Base-by-base conservation (phyloP, 2,797 vertebrate species). In the Syndactyla subalaris region DNA sequence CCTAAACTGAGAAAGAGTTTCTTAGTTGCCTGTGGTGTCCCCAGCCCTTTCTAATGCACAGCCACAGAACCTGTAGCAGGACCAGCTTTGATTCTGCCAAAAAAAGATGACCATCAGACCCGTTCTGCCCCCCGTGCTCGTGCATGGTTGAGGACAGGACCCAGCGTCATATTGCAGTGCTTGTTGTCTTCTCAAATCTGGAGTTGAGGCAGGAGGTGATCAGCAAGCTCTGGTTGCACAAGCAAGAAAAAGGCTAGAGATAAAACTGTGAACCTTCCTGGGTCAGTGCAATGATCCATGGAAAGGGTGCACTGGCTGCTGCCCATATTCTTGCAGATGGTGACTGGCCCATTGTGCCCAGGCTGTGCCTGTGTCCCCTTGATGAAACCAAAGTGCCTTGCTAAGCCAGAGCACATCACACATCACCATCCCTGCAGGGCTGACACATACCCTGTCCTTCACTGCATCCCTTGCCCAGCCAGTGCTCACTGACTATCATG, bases 371-470 rank as follows among this genome's bases (percentile, higher is more conserved):
- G 38, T 38, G 30, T 58, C 32, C 30, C 18, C 27, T 67, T 43
- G 75, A 27, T 65, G 48, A 59, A 87, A 32, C 5, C 55, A 1
- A 39, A 36, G 34, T 3, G 4, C 21, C 19, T 76, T 16, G 1
- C 58, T 68, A n/a, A 70, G 41, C 14, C 2, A 1, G 51, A 85
- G 36, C 45, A 52, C 36, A 23, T 59, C n/a, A 21, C 38, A 66
- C 0, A 0, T 38, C 52, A 77, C 30, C 30, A 63, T 43, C 57
- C 22, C n/a, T 48, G 65, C 0, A 0, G 8, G 34, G n/a, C 38
- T 14, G 34, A 7, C 26, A 41, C 19, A 7, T 11, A 20, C 8
- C 46, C 48, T n/a, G 68, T 1, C 29, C 8, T 32, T 41, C 0
- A 0, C 52, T 58, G 39, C 22, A 5, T 30, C 36, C 36, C 22